Evolutionary conservation across 2,113 vertebrate genomes (phyloP).

Genomic region (Gasterosteus aculeatus): DNA sequence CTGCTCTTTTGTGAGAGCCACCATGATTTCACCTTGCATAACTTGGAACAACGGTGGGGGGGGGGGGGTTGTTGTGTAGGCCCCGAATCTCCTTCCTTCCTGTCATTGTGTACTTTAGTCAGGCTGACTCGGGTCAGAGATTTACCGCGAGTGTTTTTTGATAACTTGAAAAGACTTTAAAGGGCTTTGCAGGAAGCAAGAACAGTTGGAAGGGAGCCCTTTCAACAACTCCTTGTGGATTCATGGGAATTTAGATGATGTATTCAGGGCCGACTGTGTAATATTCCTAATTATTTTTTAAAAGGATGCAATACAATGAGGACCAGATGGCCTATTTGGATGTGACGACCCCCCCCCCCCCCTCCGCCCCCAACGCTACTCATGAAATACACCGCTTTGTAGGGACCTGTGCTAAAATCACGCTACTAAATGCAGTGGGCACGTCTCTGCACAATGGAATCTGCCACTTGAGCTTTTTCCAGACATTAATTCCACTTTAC

Average conservation of each 20-base stretch:
- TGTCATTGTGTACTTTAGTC: slow-evolving; percentile 47
- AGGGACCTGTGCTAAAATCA: slow-evolving; percentile 55
- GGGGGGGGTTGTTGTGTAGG: slow-evolving; percentile 40
- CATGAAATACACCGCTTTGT: slow-evolving; percentile 67
- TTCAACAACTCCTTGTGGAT: slow-evolving; percentile 55
- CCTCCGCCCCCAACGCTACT: slow-evolving; percentile 49
- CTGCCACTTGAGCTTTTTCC: slow-evolving; percentile 24
- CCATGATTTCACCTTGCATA: slow-evolving; percentile 48
- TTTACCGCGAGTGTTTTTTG: slow-evolving; percentile 22
- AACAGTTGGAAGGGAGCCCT: slow-evolving; percentile 5
- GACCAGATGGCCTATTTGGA: slow-evolving; percentile 69
- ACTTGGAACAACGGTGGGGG: slow-evolving; percentile 31
- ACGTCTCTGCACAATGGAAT: slow-evolving; percentile 27
- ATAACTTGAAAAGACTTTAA: slow-evolving; percentile 43
- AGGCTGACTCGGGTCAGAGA: slow-evolving; percentile 12
- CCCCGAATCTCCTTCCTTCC: slow-evolving; percentile 42
- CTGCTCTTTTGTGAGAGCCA: slow-evolving; percentile 31
- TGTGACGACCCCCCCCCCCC: slow-evolving; percentile 50
- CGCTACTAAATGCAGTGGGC: slow-evolving; percentile 48
- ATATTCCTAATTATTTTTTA: slow-evolving; percentile 72
- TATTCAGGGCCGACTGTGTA: slow-evolving; percentile 67
- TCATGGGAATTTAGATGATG: slow-evolving; percentile 59
- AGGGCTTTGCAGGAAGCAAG: slow-evolving; percentile 12
- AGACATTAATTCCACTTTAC: slow-evolving; percentile 14
- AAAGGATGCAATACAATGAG: slow-evolving; percentile 64